These are phyloP conservation scores for Falcaria lacertinaria DNA, from an alignment of 2,888 invertebrate genomes.

Conservation along the genomic window DNA sequence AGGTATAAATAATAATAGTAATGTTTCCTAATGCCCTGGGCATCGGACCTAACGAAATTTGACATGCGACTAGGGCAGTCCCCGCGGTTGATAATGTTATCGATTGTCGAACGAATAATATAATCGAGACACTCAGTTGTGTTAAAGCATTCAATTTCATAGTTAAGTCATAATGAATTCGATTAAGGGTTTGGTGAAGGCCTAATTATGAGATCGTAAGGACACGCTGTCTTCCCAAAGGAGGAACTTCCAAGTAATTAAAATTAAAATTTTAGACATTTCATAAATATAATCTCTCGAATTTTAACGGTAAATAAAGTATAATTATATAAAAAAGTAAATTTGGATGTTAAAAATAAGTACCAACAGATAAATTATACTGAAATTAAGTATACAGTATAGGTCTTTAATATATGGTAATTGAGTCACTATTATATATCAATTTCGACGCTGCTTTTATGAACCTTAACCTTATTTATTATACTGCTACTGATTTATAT, in stretches of 20 bases:
- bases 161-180: too few relatives aligned
- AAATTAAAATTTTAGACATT: slow-evolving; percentile 17
- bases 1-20: slow-evolving; percentile 18
- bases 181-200: background rate
- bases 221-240: slow-evolving; percentile 22
- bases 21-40: too few relatives aligned
- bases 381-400: too few relatives aligned
- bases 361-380: too few relatives aligned
- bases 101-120: slow-evolving; percentile 11
- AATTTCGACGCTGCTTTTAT: slow-evolving; percentile 68
- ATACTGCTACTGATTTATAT: too few relatives aligned
- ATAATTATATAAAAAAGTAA: too few relatives aligned
- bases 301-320: slow-evolving; percentile 31
- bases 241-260: slow-evolving; percentile 16
- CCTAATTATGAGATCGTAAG: slow-evolving; percentile 7
- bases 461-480: slow-evolving; percentile 58
- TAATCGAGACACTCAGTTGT: slow-evolving; percentile 1
- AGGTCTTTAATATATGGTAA: slow-evolving; percentile 22
- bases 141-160: too few relatives aligned
- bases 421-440: slow-evolving; percentile 33
- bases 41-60: too few relatives aligned
- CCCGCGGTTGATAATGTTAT: too few relatives aligned
- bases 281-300: slow-evolving; percentile 40
- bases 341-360: slow-evolving; percentile 29
- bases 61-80: too few relatives aligned